Conservation (phyloP, 2,888 invertebrate genomes). For the Glaucopsyche alexis region DNA sequence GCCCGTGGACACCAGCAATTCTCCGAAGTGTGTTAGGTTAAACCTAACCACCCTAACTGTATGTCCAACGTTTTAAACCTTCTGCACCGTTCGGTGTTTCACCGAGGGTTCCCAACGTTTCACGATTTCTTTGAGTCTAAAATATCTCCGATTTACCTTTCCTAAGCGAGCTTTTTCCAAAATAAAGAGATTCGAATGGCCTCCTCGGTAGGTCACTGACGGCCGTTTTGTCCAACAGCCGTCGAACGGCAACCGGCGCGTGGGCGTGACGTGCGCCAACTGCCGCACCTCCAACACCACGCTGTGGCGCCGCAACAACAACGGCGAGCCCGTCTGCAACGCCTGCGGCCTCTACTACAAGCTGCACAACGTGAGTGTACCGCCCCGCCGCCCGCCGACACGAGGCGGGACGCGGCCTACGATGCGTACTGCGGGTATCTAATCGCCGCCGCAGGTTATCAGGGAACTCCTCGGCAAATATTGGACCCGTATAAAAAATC, state of each 20-base stretch:
- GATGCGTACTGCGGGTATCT: constrained; percentile 59
- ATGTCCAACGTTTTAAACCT: no score
- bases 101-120: no score
- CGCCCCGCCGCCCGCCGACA: constrained; percentile 39
- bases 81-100: no score
- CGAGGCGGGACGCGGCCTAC: constrained; percentile 36
- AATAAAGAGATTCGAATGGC: neutral
- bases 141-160: neutral
- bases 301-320: constrained; percentile 95
- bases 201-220: neutral
- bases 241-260: constrained; percentile 81
- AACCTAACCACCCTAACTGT: no score
- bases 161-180: neutral
- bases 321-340: constrained; percentile 98
- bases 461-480: constrained; percentile 80
- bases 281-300: constrained; percentile 96
- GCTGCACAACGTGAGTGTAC: constrained; percentile 85
- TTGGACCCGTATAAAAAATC: constrained; percentile 74
- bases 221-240: constrained; percentile 51
- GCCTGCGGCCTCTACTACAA: constrained; percentile 98
- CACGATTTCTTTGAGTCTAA: neutral
- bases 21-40: no score
- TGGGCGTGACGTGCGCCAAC: constrained; percentile 95
- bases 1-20: no score
- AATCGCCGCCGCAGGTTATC: constrained; percentile 68